Evolutionary conservation across 2,888 invertebrate species (phyloP), one percentile per base, ranked within the genome.

Genomic region (Tetranychus piercei): DNA sequence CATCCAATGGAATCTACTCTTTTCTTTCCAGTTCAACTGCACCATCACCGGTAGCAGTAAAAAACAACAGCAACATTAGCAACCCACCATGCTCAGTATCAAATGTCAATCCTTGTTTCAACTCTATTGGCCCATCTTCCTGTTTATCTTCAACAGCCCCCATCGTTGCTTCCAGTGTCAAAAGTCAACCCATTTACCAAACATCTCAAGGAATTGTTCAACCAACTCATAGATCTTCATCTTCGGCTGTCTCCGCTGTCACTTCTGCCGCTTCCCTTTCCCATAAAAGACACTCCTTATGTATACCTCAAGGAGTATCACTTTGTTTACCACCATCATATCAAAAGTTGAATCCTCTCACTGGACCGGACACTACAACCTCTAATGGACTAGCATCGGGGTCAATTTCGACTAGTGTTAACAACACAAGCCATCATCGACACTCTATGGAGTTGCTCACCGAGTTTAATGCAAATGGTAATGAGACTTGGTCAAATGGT

Each of bases 401-500:
- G 2, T 15, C 15, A 15, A 15, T 9, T 6, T 15, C 55, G 15
- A 6, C 1, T n/a, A n/a, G n/a, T n/a, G n/a, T n/a, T 7, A 55
- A 55, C 15, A 55, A 55, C 55, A 34, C 3, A 5, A 34, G 34
- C 34, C 34, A 34, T 34, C 69, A 69, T 69, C 75, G 78, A 1
- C 79, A 78, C 71, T 78, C 79, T 11, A 75, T 77, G 55, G 78
- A 78, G 74, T 76, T 78, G 18, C 75, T 70, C 44, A 55, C 23
- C n/a, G 69, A 69, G n/a, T 22, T 23, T n/a, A 34, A 34, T 69
- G 15, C 69, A 20, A 69, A 69, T 69, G 34, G 11, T 23, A 69
- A 69, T 22, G 69, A 34, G 4, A 69, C 1, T 23, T 22, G 69
- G 20, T 18, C 22, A 9, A 69, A 34, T n/a, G 34, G n/a, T 69